phyloP scores from a whole-genome alignment of 37 sponge, comb jelly and placozoan genomes.

The Eunapius fragilis region DNA sequence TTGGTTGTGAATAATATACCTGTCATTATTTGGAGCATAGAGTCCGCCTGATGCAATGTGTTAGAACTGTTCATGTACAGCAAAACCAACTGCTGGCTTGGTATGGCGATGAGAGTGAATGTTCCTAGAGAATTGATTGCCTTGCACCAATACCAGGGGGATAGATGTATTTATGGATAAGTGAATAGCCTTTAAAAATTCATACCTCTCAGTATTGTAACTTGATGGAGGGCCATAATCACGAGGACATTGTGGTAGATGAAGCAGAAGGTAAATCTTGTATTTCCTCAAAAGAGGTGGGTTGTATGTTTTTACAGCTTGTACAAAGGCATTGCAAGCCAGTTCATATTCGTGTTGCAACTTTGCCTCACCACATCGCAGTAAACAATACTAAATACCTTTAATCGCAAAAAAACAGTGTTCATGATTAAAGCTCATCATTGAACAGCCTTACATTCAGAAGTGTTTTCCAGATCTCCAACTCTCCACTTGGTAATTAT shows the following conservation, averaged over 20 bases:
- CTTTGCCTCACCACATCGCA: not conserved
- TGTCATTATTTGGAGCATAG: too few relatives aligned
- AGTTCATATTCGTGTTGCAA: not conserved
- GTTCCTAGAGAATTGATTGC: not conserved
- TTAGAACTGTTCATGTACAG: not conserved
- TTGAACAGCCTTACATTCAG: not conserved
- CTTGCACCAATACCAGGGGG: not conserved
- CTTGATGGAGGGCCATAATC: constrained; percentile 40
- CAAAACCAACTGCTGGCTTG: not conserved
- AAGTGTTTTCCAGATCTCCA: constrained; percentile 6
- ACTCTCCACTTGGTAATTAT: not conserved
- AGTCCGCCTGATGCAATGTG: too few relatives aligned
- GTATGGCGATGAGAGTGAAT: not conserved
- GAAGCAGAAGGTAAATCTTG: constrained; percentile 5
- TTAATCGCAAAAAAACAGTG: not conserved
- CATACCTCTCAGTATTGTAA: constrained; percentile 48
- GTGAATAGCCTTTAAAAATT: too few relatives aligned
- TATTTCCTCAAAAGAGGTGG: not conserved
- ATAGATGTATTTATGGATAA: not conserved
- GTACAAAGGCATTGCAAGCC: constrained; percentile 16
- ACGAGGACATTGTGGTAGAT: constrained; percentile 21
- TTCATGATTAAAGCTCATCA: not conserved
- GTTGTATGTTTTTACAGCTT: not conserved
- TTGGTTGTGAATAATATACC: too few relatives aligned
- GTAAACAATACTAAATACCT: constrained; percentile 31